Base-by-base conservation (phyloP, 2,113 vertebrate species). In the Hippotragus niger region DNA sequence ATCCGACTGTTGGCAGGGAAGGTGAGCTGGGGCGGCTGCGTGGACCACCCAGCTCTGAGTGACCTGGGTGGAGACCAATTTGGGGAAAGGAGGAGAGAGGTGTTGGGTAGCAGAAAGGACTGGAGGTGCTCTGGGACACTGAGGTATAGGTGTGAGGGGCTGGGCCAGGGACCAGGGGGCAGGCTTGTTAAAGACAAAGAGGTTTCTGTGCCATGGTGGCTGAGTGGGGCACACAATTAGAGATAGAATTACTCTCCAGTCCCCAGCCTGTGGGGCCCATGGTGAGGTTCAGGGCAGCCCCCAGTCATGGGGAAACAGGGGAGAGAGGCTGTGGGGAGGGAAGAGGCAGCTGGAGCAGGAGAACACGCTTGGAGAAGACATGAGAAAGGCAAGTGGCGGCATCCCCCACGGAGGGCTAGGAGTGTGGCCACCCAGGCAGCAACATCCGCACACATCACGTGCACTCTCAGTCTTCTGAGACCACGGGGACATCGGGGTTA, bases 401-500 rank as follows among this genome's bases (percentile, higher is more conserved):
- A 6, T 23, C 25, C 14, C 6, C 27, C 15, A 36, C 1, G 29
- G 4, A 5, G 40, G 8, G 33, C 53, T 40, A 25, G 23, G 14
- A 23, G 6, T 1, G 6, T 13, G 16, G 31, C 3, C 33, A 21
- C 43, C 57, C 14, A 2, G 27, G 64, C 25, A 36, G 84, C 40
- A 29, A n/a, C 25, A 23, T 15, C 85, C 6, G 1, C 7, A 2
- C 0, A 4, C 17, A 19, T 71, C 53, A 21, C 9, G 15, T 57
- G 80, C 36, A 1, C 43, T 23, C 31, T 88, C 62, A 13, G 47
- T 36, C 27, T 19, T 27, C 57, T 3, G 19, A 86, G 43, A 12
- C 1, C 12, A 3, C 2, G 1, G 36, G 47, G 55, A 57, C 19
- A 17, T 25, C 0, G 2, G 33, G 67, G 52, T 60, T 50, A 43